These are phyloP conservation scores for Sinelater perroti DNA, from an alignment of 2,888 invertebrate species.

Conservation along the genomic window DNA sequence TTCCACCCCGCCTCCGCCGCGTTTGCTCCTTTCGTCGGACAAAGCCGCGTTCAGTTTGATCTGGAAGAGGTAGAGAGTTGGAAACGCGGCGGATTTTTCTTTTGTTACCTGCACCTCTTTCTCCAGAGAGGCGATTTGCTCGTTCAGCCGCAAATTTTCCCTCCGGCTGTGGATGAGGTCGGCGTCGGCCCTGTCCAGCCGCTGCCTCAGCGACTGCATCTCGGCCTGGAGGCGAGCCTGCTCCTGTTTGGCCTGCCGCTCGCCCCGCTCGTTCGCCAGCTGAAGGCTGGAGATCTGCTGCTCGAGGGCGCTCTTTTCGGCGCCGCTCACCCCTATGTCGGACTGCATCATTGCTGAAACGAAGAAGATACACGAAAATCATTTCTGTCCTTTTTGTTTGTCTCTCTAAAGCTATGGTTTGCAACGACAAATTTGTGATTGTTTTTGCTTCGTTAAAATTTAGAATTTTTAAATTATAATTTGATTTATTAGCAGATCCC, in stretches of 20 bases:
- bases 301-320: conserved; percentile 81
- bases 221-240: conserved; percentile 78
- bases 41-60: conserved; percentile 56
- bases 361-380: too few species aligned
- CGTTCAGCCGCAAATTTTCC: conserved; percentile 79
- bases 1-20: conserved; percentile 45
- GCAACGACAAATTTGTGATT: too few species aligned
- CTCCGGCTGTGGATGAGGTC: conserved; percentile 82
- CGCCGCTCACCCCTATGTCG: conserved; percentile 77
- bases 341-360: conserved; percentile 76
- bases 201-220: conserved; percentile 76
- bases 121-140: conserved; percentile 80
- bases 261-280: conserved; percentile 71
- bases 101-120: conserved; percentile 73
- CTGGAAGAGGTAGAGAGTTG: conserved; percentile 40
- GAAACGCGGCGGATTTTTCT: neutral
- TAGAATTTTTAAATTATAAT: too few species aligned
- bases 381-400: too few species aligned
- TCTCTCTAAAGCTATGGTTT: too few species aligned
- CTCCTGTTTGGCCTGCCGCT: conserved; percentile 81
- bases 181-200: conserved; percentile 81
- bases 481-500: too few species aligned
- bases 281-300: conserved; percentile 80
- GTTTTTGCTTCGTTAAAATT: too few species aligned
- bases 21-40: conserved; percentile 54